Evolutionary conservation across 1,140 invertebrate species (phyloP).

Genomic region (Heliconius himera): DNA sequence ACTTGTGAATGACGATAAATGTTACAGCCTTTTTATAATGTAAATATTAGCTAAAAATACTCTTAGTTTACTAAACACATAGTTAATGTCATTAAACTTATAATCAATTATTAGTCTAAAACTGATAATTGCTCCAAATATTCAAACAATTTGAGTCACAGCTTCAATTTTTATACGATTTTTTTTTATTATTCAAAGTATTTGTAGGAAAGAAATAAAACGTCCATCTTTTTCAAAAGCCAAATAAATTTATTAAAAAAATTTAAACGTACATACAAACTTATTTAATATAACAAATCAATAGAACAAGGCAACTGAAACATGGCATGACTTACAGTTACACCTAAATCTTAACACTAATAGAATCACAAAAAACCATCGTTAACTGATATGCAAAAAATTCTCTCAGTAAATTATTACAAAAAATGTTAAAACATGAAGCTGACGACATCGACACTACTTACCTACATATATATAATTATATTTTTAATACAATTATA

Average conservation of each 20-base stretch:
- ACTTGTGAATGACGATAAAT: no score
- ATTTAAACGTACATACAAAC: neutral
- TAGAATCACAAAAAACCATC: conserved; percentile 28
- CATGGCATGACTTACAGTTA: conserved; percentile 29
- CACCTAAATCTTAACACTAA: neutral
- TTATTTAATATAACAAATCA: conserved; percentile 14
- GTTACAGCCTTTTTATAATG: no score
- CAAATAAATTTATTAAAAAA: conserved; percentile 11
- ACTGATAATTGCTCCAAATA: no score
- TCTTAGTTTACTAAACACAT: no score
- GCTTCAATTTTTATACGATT: no score
- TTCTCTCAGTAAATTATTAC: conserved; percentile 2
- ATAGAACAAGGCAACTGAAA: conserved; percentile 22
- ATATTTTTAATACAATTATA: neutral
- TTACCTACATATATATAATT: neutral
- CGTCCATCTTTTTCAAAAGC: neutral
- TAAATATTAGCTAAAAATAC: no score
- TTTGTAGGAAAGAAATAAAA: neutral
- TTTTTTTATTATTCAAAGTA: no score
- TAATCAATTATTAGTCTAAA: no score
- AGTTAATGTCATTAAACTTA: no score
- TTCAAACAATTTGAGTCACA: no score
- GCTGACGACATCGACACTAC: neutral
- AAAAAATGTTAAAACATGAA: conserved; percentile 5
- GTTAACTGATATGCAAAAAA: conserved; percentile 17